These are phyloP conservation scores for Fistularia tabacaria DNA, from an alignment of 2,797 vertebrate genomes.

Conservation along the genomic window DNA sequence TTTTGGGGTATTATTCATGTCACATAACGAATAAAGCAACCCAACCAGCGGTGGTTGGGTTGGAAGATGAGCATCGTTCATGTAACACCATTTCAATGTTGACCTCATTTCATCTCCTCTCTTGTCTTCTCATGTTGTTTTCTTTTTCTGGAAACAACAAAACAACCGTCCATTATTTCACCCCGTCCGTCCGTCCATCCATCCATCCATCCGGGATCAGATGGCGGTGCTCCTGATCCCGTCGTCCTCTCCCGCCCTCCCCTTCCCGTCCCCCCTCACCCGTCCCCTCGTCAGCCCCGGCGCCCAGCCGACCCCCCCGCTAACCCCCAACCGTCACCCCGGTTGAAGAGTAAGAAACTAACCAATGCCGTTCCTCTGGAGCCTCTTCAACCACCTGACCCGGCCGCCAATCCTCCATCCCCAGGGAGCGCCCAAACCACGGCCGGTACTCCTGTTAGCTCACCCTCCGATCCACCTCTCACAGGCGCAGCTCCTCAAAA, in stretches of 20 bases:
- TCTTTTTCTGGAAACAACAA: too few relatives aligned
- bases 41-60: too few relatives aligned
- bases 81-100: too few relatives aligned
- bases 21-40: too few relatives aligned
- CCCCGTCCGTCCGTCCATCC: slow-evolving; percentile 17
- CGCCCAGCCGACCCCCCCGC: slow-evolving; percentile 39
- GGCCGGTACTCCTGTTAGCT: slow-evolving; percentile 4
- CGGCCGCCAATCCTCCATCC: slow-evolving; percentile 10
- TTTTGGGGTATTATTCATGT: too few relatives aligned
- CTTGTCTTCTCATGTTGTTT: too few relatives aligned
- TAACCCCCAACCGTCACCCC: slow-evolving; percentile 65
- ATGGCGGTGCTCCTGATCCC: slow-evolving; percentile 32
- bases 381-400: slow-evolving; percentile 9
- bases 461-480: neutral
- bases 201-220: slow-evolving; percentile 46
- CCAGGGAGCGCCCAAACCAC: slow-evolving; percentile 4
- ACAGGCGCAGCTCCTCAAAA: slow-evolving; percentile 17
- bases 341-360: slow-evolving; percentile 50
- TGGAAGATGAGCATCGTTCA: too few relatives aligned
- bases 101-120: too few relatives aligned
- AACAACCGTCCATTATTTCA: slow-evolving; percentile 10
- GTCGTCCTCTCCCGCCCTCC: slow-evolving; percentile 60
- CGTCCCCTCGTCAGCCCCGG: slow-evolving; percentile 50
- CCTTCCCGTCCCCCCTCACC: slow-evolving; percentile 55
- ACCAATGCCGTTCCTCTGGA: slow-evolving; percentile 9